A percentile compares a stretch with the other conserved stretches of the same genome.
Evolutionary conservation across 2,113 vertebrate genomes (phyloP).

Genomic region (Rhea pennata): DNA sequence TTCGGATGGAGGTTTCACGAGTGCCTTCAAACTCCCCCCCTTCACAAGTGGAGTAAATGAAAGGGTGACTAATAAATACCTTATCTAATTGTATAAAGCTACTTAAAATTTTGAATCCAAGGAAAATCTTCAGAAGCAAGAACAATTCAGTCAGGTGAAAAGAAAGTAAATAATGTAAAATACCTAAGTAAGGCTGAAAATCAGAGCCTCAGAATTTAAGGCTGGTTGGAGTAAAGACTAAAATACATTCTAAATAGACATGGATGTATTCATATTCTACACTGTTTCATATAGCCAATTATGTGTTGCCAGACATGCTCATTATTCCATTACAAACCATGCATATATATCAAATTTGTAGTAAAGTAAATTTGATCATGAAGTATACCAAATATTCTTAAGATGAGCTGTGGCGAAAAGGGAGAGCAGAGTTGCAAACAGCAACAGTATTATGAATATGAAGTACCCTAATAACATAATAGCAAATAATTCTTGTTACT

Average conservation of each 20-base stretch:
- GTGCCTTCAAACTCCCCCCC: neutral
- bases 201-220: neutral
- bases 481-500: neutral
- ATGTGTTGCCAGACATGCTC: neutral
- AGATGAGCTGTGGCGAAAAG: neutral
- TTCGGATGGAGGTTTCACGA: neutral
- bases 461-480: constrained; percentile 16
- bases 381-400: neutral
- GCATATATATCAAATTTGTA: neutral
- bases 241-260: neutral
- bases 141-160: neutral
- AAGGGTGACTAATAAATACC: neutral
- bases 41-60: neutral
- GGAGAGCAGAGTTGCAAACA: neutral
- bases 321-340: neutral
- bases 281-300: neutral
- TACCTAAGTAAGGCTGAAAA: neutral
- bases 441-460: neutral
- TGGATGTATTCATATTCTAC: neutral
- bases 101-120: neutral
- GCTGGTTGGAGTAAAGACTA: neutral
- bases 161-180: neutral
- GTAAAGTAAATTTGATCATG: neutral
- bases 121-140: neutral
- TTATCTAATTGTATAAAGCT: neutral